Percentiles rank a stretch among this genome's conserved stretches.
Evolutionary conservation across 2,113 vertebrate genomes (phyloP).

Genomic region (Myiagra hebetior): DNA sequence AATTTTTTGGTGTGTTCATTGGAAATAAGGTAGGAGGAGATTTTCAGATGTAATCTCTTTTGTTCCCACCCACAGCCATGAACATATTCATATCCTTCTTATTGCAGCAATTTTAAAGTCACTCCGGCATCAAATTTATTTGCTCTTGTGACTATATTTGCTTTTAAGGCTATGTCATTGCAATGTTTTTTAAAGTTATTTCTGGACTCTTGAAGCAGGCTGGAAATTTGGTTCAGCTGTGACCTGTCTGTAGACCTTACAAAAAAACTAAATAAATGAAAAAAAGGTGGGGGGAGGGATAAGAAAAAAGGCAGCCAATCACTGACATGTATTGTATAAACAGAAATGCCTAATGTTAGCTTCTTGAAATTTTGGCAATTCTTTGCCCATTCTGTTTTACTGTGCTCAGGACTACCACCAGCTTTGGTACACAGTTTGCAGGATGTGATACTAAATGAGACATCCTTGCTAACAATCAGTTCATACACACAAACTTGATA

Average conservation of each 20-base stretch:
- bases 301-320: neutral
- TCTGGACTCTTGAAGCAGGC: neutral
- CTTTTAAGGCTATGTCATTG: neutral
- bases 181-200: neutral
- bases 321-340: neutral
- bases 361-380: neutral
- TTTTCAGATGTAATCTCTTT: neutral
- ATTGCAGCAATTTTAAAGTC: neutral
- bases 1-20: neutral
- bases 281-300: rapidly evolving
- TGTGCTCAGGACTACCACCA: neutral
- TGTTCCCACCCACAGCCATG: neutral
- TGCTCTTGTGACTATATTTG: neutral
- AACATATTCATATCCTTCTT: neutral
- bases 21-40: neutral
- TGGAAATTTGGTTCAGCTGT: neutral
- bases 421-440: neutral
- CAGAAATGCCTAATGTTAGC: neutral
- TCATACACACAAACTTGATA: neutral
- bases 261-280: neutral
- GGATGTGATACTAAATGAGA: neutral
- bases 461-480: neutral
- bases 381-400: neutral
- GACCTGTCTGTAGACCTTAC: neutral
- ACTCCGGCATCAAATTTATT: neutral